Evolutionary conservation across 2,888 invertebrate genomes (phyloP), one percentile per base, ranked within the genome.

Genomic region (Synergus gifuensis): DNA sequence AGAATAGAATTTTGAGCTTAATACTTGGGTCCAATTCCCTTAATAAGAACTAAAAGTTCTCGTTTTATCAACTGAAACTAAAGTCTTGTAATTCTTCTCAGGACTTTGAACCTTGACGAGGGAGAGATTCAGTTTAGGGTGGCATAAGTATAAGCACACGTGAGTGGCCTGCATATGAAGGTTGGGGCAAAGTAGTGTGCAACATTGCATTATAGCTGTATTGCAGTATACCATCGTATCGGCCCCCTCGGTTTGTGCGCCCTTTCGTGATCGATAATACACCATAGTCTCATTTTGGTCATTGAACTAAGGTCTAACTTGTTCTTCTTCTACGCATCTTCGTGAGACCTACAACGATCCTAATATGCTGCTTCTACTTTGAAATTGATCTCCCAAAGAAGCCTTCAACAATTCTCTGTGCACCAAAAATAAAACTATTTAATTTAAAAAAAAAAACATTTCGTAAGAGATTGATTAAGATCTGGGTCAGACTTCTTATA

Each of bases 221-320:
- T n/a, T 73, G 36, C 54, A 54, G 54, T 54, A 54, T 73, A 73
- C 42, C 42, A 66, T 66, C 42, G 73, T 22, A 49, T 73, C 73
- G 36, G 49, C 82, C 83, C 83, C 81, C 79, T 81, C 77, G 79
- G 79, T 78, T 78, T 79, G 79, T 79, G 67, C 78, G 81, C 79
- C 79, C 82, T 78, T 84, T 85, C 78, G 84, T 84, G 85, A 87
- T 86, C 86, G 84, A 87, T 87, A 86, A 83, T 78, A 83, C 80
- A 80, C 83, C 86, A 78, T 82, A 81, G 86, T 84, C 85, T 84
- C 85, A 86, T 88, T 89, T 89, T 88, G 89, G 88, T 88, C 89
- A 85, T 88, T 89, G 89, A 89, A 88, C 88, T 82, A 84, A 73
- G 66, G 82, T 69, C 78, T 81, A 69, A 80, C 73, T 66, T 78